These are phyloP conservation scores for Drosophila yakuba DNA, from an alignment of 1,140 invertebrate species.

Conservation along the genomic window DNA sequence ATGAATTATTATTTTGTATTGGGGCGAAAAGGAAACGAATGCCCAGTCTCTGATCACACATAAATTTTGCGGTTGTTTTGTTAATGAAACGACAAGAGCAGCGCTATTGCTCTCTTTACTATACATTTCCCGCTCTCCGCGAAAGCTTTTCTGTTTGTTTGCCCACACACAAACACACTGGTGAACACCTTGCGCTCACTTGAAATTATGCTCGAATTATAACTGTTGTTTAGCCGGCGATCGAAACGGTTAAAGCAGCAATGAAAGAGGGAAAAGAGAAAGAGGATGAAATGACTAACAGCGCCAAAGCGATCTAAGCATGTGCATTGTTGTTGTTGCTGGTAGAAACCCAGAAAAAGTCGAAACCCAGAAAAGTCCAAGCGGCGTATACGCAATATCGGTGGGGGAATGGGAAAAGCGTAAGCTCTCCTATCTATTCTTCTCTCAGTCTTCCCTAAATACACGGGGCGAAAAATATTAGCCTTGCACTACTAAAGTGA, in stretches of 20 bases:
- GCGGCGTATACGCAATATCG: conserved; percentile 54
- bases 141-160: conserved; percentile 51
- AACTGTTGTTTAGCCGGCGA: conserved; percentile 77
- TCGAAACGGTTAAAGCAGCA: conserved; percentile 68
- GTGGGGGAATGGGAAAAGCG: neutral
- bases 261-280: conserved; percentile 21
- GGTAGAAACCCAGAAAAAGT: conserved; percentile 22
- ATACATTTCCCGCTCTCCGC: conserved; percentile 24
- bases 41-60: conserved; percentile 70
- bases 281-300: conserved; percentile 62
- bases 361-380: conserved; percentile 53
- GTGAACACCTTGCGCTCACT: conserved; percentile 40
- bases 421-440: conserved; percentile 7
- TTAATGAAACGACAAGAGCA: conserved; percentile 70
- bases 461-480: conserved; percentile 1
- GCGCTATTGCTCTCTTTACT: conserved; percentile 39
- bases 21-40: conserved; percentile 67
- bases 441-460: neutral
- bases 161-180: conserved; percentile 10
- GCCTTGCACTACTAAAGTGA: neutral
- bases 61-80: conserved; percentile 78
- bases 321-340: conserved; percentile 25
- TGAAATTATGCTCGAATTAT: conserved; percentile 73
- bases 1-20: conserved; percentile 67
- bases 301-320: conserved; percentile 9